Evolutionary conservation across 2,797 vertebrate species (phyloP), one percentile per base, ranked within the genome.

Genomic region (Falco cherrug): DNA sequence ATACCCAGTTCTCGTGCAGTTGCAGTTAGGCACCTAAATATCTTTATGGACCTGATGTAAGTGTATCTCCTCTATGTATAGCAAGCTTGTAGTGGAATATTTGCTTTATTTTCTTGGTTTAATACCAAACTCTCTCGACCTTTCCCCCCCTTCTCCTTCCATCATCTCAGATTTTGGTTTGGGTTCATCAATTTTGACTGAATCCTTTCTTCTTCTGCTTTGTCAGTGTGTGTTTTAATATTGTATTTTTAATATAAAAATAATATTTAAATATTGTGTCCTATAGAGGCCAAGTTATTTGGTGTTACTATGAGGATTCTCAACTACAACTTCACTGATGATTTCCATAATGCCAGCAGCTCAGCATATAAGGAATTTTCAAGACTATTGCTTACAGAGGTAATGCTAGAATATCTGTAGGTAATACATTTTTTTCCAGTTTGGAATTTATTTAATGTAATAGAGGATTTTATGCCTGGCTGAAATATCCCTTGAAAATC

Each of bases 281-380:
- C 73, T 90, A 68, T 91, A 98, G 98, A 98, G 24, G 98, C 97
- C 67, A 94, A n/a, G n/a, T 37, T 96, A 25, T 97, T 98, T 73
- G 90, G 59, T 69, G 16, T 97, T 83, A 96, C 60, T 6, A 2
- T 98, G 67, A 96, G 64, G 79, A 97, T 98, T 83, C 43, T 95
- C 17, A 97, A 98, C 90, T 96, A 75, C 80, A 97, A 93, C 51
- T 63, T 97, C 90, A 98, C 97, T 0, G 93, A 96, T 18, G 57
- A 89, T 73, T 90, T 98, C n/a, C 73, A 35, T 43, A 71, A 98
- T 75, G 43, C 12, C 29, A 95, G 85, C 69, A 97, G 97, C 21
- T 47, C 21, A 4, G 96, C 95, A 24, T 97, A 95, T 71, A 39
- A 68, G 68, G 60, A 86, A 50, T 98, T 98, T 82, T 96, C 97